Conservation (phyloP, 2,888 invertebrate genomes). For the Deladenus siricidicola region DNA sequence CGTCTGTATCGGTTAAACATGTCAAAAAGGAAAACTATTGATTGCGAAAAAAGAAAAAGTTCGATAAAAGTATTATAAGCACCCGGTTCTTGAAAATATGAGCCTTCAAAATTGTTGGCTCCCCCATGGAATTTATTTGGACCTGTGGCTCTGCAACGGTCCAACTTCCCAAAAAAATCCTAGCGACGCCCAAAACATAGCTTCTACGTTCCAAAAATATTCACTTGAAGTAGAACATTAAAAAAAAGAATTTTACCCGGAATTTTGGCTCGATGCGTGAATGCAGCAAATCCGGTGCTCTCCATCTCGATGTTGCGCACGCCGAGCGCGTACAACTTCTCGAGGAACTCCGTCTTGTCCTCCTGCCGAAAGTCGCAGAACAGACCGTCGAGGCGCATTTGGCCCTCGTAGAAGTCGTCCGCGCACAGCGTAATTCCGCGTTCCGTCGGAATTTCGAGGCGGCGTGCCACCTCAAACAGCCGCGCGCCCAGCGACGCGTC, state of each 20-base stretch:
- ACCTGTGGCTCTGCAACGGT: too few relatives aligned
- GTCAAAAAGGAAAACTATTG: too few relatives aligned
- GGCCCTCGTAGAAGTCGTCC: conserved; percentile 95
- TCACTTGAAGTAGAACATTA: too few relatives aligned
- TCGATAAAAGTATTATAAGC: too few relatives aligned
- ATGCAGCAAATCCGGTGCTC: conserved; percentile 80
- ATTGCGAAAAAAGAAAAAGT: too few relatives aligned
- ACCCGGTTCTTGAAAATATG: too few relatives aligned
- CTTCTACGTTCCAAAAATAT: too few relatives aligned
- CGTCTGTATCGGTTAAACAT: too few relatives aligned
- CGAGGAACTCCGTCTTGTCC: conserved; percentile 83
- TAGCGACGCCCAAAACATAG: too few relatives aligned
- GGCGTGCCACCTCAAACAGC: conserved; percentile 63
- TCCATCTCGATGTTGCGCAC: conserved; percentile 90
- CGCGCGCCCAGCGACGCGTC: conserved; percentile 74
- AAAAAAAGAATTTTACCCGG: conserved; percentile 12
- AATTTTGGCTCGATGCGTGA: conserved; percentile 72
- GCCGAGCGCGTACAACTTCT: conserved; percentile 63
- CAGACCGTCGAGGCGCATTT: conserved; percentile 88
- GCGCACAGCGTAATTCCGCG: conserved; percentile 90
- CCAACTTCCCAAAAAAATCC: too few relatives aligned
- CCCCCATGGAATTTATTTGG: neutral
- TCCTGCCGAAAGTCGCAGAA: conserved; percentile 83
- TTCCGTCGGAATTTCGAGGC: conserved; percentile 62
- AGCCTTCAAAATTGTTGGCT: neutral